These are phyloP conservation scores for Watsonalla cultraria DNA, from an alignment of 2,888 invertebrate species.

Conservation along the genomic window DNA sequence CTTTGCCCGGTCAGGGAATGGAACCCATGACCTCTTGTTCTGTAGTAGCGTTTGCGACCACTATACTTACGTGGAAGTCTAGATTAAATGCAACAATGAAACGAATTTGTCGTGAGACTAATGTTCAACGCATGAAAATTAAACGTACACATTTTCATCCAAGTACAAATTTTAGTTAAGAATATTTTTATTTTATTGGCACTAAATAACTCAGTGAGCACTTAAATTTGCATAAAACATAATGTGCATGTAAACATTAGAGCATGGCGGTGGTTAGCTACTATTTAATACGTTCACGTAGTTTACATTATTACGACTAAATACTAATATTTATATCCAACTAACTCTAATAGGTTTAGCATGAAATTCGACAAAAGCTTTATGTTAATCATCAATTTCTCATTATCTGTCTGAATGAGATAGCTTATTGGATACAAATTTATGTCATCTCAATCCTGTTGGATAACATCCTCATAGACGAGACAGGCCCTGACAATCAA, in stretches of 20 bases:
- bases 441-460: not conserved
- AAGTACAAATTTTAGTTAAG: not conserved
- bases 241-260: conserved; percentile 29
- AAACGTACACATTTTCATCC: not conserved
- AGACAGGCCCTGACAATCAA: not conserved
- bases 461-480: not conserved
- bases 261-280: conserved; percentile 23
- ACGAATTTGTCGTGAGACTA: not conserved
- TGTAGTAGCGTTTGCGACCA: too few relatives aligned
- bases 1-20: too few relatives aligned
- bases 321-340: too few relatives aligned
- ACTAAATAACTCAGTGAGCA: conserved; percentile 34
- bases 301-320: not conserved
- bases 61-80: too few relatives aligned
- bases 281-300: conserved; percentile 14
- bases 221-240: conserved; percentile 40
- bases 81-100: not conserved
- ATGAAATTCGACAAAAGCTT: too few relatives aligned
- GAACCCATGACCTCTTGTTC: too few relatives aligned
- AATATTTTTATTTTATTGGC: conserved; percentile 29
- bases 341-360: too few relatives aligned
- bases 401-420: too few relatives aligned
- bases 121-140: not conserved
- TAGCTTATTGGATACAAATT: too few relatives aligned
- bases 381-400: too few relatives aligned